A percentile compares a stretch with the other conserved stretches of the same genome.
phyloP scores from a whole-genome alignment of 92 coral and sea anemone genomes.

The Blastomussa wellsi region DNA sequence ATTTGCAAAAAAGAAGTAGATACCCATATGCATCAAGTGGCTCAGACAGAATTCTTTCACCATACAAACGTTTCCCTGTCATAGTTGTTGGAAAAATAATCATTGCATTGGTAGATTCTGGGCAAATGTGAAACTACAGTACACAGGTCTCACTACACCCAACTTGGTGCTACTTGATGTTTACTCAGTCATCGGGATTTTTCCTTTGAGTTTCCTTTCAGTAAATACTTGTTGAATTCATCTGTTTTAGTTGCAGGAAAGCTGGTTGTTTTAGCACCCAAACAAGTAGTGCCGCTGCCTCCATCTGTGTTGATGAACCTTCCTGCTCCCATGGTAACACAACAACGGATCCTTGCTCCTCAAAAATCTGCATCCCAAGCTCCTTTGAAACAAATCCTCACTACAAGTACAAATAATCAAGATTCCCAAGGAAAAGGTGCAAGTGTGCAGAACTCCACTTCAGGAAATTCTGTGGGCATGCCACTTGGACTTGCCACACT shows the following conservation, averaged over 20 bases:
- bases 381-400: not conserved
- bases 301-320: not conserved
- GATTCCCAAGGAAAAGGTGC: conserved; percentile 20
- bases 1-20: too few relatives aligned
- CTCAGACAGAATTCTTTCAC: too few relatives aligned
- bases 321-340: conserved; percentile 28
- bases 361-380: not conserved
- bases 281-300: conserved; percentile 30
- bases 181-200: not conserved
- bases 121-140: not conserved
- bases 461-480: conserved; percentile 6
- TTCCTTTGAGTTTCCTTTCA: not conserved
- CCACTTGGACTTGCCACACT: not conserved
- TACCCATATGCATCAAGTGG: too few relatives aligned
- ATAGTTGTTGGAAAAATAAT: too few relatives aligned
- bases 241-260: conserved; percentile 26
- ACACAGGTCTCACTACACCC: not conserved
- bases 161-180: not conserved
- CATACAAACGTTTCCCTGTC: not conserved
- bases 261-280: conserved; percentile 38
- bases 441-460: not conserved
- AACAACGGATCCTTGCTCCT: not conserved
- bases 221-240: not conserved
- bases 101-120: not conserved
- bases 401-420: not conserved